phyloP scores from a whole-genome alignment of 1,140 invertebrate species.

The Sipha flava region DNA sequence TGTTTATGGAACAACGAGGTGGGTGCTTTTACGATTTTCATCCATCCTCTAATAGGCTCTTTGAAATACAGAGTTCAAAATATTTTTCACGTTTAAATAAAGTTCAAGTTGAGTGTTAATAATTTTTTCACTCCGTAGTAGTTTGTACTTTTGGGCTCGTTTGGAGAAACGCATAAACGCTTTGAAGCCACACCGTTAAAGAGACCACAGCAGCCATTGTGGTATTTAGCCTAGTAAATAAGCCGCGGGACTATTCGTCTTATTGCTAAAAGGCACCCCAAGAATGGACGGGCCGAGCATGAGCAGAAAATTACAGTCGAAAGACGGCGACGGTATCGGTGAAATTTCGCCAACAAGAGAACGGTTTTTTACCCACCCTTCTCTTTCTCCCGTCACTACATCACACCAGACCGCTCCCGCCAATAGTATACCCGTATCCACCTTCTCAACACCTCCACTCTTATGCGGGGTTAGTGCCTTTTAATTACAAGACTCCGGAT shows the following conservation, averaged over 20 bases:
- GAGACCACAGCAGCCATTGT: background rate
- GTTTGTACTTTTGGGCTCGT: background rate
- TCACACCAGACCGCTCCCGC: background rate
- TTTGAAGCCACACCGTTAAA: background rate
- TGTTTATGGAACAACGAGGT: too few species aligned
- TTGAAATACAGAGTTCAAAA: too few species aligned
- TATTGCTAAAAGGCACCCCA: background rate
- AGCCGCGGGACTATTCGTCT: background rate
- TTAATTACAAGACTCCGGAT: constrained; percentile 20
- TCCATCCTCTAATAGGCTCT: too few species aligned
- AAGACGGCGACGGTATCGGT: background rate
- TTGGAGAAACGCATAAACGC: background rate
- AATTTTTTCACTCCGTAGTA: background rate
- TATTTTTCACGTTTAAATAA: background rate
- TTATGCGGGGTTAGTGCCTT: background rate
- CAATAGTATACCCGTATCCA: background rate
- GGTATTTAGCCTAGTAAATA: background rate
- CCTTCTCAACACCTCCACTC: background rate
- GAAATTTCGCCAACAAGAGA: background rate
- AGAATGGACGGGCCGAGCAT: constrained; percentile 2
- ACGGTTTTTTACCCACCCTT: background rate
- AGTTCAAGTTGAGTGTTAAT: background rate
- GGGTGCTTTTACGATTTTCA: too few species aligned
- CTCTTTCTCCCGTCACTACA: background rate
- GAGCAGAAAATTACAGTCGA: constrained; percentile 20